Base-by-base conservation (phyloP, 2,113 vertebrate genomes). In the Hemicordylus capensis region DNA sequence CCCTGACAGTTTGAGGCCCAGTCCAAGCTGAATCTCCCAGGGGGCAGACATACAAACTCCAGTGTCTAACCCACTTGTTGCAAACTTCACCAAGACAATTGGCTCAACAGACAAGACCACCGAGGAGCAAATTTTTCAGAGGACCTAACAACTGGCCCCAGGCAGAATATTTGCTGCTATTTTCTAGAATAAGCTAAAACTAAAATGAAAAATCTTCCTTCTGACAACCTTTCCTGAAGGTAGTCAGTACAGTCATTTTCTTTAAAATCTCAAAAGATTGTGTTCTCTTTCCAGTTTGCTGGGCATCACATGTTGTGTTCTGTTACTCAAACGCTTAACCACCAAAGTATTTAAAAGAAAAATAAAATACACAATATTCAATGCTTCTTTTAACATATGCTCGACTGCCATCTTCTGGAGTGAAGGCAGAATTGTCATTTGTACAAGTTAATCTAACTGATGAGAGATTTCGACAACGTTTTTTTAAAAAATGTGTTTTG, bases 321-420 rank as follows among this genome's bases (percentile, higher is more conserved):
- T 37, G 20, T 24, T 48, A 34, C 3, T 56, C 39, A 39, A 1
- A 51, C 54, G 10, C 24, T 51, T 26, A 34, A 37, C 42, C n/a
- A 31, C 17, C 5, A 4, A 74, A 74, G 31, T 14, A 73, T 74
- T 8, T 19, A 48, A 37, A 83, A 51, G 20, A 63, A 63, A 74
- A 61, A 63, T 22, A 34, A 83, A 83, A 75, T 19, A 48, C 4
- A 20, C 6, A 54, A 2, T 39, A 1, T 17, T 6, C 3, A 67
- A 24, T 11, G 17, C 10, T 56, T 80, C 10, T 58, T 56, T 88
- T 51, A 39, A 28, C 51, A 74, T 89, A 48, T 91, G 79, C 44
- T 92, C 76, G 39, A 89, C 89, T 94, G 94, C 95, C 96, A 95
- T 90, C 96, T 96, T 88, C 95, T 96, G 96, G 94, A 11, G 81